These are phyloP conservation scores for Xylota segnis DNA, from an alignment of 2,888 invertebrate species.

Conservation along the genomic window DNA sequence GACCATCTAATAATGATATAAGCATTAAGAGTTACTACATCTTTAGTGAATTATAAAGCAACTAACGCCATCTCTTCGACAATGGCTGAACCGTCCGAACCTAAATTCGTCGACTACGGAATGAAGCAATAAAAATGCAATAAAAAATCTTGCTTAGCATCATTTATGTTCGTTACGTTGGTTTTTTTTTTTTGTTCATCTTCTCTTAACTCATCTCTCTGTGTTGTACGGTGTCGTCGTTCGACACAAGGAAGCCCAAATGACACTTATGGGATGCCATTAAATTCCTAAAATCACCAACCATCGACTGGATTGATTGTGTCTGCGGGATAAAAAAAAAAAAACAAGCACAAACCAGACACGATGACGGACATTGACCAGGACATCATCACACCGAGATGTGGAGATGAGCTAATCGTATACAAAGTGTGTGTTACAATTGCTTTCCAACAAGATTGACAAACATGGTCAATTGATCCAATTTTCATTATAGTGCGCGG, in stretches of 20 bases:
- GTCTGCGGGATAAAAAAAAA: conserved; percentile 41
- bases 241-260: conserved; percentile 49
- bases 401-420: conserved; percentile 9
- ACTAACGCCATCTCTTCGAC: conserved; percentile 67
- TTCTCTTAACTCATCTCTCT: conserved; percentile 36
- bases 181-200: conserved; percentile 6
- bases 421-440: conserved; percentile 16
- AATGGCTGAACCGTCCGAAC: conserved; percentile 28
- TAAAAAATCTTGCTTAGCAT: conserved; percentile 67
- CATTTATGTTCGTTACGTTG: conserved; percentile 56
- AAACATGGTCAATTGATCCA: conserved; percentile 16
- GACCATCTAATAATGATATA: no score
- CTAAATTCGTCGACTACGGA: conserved; percentile 37
- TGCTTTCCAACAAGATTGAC: conserved; percentile 2
- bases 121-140: conserved; percentile 75
- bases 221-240: conserved; percentile 25
- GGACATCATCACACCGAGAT: conserved; percentile 18
- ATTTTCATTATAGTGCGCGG: conserved; percentile 4
- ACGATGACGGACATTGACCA: conserved; percentile 58
- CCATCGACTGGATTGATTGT: conserved; percentile 71
- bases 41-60: not conserved
- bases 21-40: not conserved
- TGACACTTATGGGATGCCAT: conserved; percentile 71
- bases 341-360: conserved; percentile 52
- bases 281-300: conserved; percentile 72